Evolutionary conservation across 30 jellyfish, hydroid and myxozoan species (phyloP).

Genomic region (Aurelia aurita complex sp. Pacific): DNA sequence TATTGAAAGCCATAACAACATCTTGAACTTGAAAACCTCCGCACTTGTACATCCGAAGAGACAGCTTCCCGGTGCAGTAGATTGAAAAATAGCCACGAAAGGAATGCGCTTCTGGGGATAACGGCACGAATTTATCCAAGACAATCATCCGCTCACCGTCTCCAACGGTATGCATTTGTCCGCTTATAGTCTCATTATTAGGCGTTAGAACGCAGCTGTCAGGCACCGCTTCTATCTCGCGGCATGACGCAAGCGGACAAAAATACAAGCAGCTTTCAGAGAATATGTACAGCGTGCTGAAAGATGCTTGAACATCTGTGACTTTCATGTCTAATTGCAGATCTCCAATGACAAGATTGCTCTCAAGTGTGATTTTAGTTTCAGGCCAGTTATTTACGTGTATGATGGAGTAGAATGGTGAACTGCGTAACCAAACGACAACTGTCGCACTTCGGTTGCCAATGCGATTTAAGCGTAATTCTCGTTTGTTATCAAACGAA

Average conservation of each 20-base stretch:
- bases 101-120: constrained; percentile 87
- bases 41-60: constrained; percentile 86
- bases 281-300: constrained; percentile 83
- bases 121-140: constrained; percentile 75
- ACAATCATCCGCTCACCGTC: constrained; percentile 91
- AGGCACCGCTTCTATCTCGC: constrained; percentile 84
- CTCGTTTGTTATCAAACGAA: constrained; percentile 84
- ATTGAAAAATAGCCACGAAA: constrained; percentile 84
- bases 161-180: constrained; percentile 74
- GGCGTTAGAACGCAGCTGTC: constrained; percentile 97
- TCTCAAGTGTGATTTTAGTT: constrained; percentile 73
- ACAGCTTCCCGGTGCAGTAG: constrained; percentile 79
- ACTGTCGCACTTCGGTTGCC: constrained; percentile 85
- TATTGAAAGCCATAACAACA: constrained; percentile 88
- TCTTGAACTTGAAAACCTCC: constrained; percentile 95
- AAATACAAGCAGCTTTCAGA: constrained; percentile 93
- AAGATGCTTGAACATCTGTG: constrained; percentile 88
- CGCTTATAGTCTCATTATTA: constrained; percentile 91
- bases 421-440: constrained; percentile 86
- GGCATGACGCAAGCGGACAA: constrained; percentile 87
- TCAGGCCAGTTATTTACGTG: constrained; percentile 89
- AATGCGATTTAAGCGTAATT: constrained; percentile 69
- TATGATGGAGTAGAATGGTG: constrained; percentile 86
- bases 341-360: constrained; percentile 93
- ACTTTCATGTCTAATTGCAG: constrained; percentile 81